Percentiles rank a stretch among this genome's conserved stretches.
phyloP scores from a whole-genome alignment of 2,888 invertebrate species.

The Hyposoter didymator region DNA sequence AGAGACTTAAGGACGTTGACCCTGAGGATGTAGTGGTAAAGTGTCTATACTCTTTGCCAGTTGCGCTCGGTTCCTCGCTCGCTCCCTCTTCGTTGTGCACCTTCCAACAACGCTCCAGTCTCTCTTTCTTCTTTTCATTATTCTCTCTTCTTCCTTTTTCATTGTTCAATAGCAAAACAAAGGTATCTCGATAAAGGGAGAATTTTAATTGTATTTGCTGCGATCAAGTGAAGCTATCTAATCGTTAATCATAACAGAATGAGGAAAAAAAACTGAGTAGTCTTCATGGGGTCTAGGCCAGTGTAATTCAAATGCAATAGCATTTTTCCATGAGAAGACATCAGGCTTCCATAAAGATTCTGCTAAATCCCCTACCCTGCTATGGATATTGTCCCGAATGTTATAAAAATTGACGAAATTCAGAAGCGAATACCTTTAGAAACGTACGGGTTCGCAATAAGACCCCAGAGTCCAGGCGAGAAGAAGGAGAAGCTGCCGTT shows the following conservation, averaged over 20 bases:
- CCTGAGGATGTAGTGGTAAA: conserved; percentile 43
- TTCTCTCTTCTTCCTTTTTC: conserved; percentile 46
- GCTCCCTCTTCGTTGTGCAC: conserved; percentile 51
- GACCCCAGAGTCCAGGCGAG: conserved; percentile 7
- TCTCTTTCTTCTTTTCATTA: conserved; percentile 42
- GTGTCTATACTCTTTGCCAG: conserved; percentile 59
- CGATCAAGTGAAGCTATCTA: neutral
- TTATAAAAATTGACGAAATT: neutral
- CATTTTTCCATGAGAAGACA: neutral
- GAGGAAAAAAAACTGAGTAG: too few species aligned
- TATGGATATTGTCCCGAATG: neutral
- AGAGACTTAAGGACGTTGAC: conserved; percentile 53
- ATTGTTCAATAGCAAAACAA: conserved; percentile 9
- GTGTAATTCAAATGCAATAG: neutral
- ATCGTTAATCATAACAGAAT: neutral
- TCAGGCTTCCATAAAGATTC: neutral
- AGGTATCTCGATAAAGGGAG: neutral
- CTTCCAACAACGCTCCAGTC: conserved; percentile 27
- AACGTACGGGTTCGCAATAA: neutral
- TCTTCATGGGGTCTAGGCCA: neutral
- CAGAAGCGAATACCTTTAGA: neutral
- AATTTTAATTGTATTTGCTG: neutral
- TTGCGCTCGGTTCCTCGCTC: conserved; percentile 41
- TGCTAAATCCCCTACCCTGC: neutral
- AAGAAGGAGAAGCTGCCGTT: conserved; percentile 19